Conservation (phyloP, 2,113 vertebrate genomes). For the Machaerirhynchus nigripectus region DNA sequence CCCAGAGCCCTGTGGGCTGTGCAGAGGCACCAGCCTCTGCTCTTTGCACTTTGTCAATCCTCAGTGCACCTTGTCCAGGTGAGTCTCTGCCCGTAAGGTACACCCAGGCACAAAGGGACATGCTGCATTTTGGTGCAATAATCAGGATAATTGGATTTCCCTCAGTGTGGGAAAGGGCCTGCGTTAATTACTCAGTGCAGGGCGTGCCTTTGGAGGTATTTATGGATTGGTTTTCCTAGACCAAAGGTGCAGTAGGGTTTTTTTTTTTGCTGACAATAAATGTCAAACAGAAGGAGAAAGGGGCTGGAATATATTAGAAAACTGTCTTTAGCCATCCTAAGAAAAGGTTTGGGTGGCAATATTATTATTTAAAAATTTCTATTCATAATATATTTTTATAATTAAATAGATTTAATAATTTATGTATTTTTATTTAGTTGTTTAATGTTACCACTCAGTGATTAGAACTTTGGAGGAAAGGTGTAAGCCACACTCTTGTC, state of each 20-base stretch:
- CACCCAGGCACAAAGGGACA: not conserved
- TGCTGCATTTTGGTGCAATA: accelerated
- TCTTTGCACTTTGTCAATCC: not conserved
- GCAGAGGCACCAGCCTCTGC: not conserved
- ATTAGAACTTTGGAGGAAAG: not conserved
- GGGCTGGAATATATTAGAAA: not conserved
- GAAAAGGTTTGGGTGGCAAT: not conserved
- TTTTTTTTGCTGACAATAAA: not conserved
- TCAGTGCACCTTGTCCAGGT: not conserved
- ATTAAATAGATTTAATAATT: not conserved
- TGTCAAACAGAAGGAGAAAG: not conserved
- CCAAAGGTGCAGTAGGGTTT: not conserved
- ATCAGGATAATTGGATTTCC: not conserved
- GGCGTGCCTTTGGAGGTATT: not conserved
- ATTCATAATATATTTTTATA: not conserved
- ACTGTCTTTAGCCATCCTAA: not conserved
- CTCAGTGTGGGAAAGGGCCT: not conserved
- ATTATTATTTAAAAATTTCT: accelerated
- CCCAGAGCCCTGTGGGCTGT: not conserved
- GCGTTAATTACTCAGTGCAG: not conserved
- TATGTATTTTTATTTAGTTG: not conserved
- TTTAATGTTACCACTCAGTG: not conserved
- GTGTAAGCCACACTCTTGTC: not conserved
- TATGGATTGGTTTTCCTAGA: not conserved
- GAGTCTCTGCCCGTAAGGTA: accelerated